Evolutionary conservation across 2,113 vertebrate species (phyloP).

Genomic region (Heliornis fulica): DNA sequence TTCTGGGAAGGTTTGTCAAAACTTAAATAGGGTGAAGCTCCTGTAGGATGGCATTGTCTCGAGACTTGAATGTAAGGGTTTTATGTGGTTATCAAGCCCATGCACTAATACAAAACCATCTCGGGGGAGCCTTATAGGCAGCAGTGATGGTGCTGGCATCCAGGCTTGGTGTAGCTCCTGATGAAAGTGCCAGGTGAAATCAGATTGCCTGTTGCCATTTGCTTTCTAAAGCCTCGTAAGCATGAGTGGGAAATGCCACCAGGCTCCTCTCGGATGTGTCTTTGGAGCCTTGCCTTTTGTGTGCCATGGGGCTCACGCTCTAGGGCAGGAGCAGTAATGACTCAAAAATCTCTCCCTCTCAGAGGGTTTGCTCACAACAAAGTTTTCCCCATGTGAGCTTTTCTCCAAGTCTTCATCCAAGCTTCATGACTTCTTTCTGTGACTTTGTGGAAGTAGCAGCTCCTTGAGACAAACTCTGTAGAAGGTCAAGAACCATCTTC

Average conservation of each 20-base stretch:
- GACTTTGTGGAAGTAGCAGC: not conserved
- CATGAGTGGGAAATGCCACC: not conserved
- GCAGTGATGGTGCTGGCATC: accelerated
- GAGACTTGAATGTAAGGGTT: not conserved
- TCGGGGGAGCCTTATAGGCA: not conserved
- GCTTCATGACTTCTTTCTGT: not conserved
- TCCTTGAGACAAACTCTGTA: not conserved
- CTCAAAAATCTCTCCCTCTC: not conserved
- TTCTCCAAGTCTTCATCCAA: not conserved
- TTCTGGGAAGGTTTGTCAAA: not conserved
- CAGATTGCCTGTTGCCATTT: accelerated
- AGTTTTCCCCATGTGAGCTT: not conserved
- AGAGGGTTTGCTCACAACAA: not conserved
- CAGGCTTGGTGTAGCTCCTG: not conserved
- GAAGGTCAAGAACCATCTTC: too few relatives aligned
- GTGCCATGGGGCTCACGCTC: not conserved
- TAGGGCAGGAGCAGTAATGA: not conserved
- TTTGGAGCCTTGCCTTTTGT: not conserved
- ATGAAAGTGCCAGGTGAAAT: not conserved
- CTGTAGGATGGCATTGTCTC: not conserved
- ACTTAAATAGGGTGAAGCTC: not conserved
- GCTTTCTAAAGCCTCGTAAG: not conserved
- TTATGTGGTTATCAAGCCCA: not conserved
- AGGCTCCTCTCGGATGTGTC: not conserved
- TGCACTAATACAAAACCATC: not conserved